phyloP scores from a whole-genome alignment of 2,888 invertebrate species.

The Drosophila melanocephala region DNA sequence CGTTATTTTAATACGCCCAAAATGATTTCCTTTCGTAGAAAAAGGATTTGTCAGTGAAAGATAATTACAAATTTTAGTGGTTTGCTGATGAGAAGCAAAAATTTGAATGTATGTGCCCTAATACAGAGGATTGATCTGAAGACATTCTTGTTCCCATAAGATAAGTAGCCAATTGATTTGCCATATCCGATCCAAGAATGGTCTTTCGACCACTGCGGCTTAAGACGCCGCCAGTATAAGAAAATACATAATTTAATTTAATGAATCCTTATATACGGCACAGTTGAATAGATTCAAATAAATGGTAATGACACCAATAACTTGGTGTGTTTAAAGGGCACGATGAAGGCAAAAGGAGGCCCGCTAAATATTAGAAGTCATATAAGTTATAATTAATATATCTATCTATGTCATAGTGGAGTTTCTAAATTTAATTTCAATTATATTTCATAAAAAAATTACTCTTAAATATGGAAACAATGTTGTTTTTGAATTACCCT shows the following conservation, averaged over 20 bases:
- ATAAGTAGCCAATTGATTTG: background rate
- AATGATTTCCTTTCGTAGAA: background rate
- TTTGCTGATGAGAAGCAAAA: background rate
- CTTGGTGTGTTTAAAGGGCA: too few relatives aligned
- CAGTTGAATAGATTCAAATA: background rate
- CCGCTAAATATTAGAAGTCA: fast-evolving
- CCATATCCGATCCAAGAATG: too few relatives aligned
- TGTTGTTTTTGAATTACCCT: background rate
- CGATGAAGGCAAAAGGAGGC: background rate
- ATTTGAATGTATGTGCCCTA: background rate
- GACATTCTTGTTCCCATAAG: background rate
- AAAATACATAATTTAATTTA: too few relatives aligned
- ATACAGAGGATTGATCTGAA: background rate
- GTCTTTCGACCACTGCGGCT: too few relatives aligned
- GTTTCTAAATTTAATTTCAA: background rate
- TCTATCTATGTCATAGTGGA: too few relatives aligned
- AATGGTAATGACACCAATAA: background rate
- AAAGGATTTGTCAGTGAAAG: background rate
- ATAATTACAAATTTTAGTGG: background rate
- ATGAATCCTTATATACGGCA: background rate
- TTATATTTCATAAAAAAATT: background rate
- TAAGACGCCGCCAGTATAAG: too few relatives aligned
- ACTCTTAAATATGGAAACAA: background rate
- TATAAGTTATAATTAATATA: too few relatives aligned
- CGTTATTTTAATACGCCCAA: background rate